Conservation (phyloP, 2,797 vertebrate genomes). For the Antrozous pallidus region DNA sequence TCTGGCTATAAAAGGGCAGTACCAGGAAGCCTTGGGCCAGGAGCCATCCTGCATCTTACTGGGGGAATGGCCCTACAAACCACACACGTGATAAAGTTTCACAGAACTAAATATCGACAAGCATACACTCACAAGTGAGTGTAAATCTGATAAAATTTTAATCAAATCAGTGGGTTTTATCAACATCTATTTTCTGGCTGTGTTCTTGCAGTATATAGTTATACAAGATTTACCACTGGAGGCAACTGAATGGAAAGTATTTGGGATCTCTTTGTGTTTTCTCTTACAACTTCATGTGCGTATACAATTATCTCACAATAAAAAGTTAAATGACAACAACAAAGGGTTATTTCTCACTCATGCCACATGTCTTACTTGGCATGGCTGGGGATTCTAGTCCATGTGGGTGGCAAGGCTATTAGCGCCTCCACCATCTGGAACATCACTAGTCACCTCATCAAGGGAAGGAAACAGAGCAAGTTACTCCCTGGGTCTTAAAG, state of each 20-base stretch:
- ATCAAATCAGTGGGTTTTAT: background rate
- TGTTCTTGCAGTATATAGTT: background rate
- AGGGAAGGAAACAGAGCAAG: background rate
- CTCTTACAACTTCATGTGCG: background rate
- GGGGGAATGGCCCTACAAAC: background rate
- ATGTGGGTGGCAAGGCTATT: background rate
- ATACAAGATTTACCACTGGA: background rate
- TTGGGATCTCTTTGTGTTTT: background rate
- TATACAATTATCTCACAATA: background rate
- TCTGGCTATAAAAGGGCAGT: background rate
- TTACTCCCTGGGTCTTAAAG: background rate
- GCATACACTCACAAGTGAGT: background rate
- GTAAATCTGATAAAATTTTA: background rate
- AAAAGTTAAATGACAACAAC: background rate
- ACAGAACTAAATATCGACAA: background rate
- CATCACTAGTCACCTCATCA: background rate
- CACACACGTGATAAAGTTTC: background rate
- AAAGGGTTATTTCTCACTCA: background rate
- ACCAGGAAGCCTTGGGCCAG: too few relatives aligned
- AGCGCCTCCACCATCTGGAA: background rate
- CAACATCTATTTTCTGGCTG: background rate
- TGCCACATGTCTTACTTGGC: background rate
- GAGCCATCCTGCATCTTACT: background rate
- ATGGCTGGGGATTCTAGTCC: background rate
- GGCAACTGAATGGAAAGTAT: background rate